phyloP scores from a whole-genome alignment of 2,797 vertebrate species.

The Pipistrellus nathusii region DNA sequence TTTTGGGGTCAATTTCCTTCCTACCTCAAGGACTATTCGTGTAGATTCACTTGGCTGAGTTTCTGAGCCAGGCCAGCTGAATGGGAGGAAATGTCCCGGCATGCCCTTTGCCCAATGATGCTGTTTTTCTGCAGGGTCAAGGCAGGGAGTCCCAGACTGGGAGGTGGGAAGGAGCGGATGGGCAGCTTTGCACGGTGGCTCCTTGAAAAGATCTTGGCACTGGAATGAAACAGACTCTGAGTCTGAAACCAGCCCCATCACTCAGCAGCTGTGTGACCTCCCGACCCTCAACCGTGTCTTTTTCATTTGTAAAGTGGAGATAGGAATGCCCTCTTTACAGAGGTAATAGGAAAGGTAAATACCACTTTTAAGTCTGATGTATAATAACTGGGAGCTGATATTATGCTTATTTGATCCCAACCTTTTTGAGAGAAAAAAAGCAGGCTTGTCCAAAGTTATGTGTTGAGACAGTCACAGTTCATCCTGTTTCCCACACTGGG shows the following conservation, averaged over 20 bases:
- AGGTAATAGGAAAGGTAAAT: constrained; percentile 5
- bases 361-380: background rate
- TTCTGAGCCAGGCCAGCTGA: constrained; percentile 48
- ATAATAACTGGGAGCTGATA: background rate
- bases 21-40: constrained; percentile 7
- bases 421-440: background rate
- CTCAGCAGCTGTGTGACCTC: background rate
- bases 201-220: background rate
- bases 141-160: background rate
- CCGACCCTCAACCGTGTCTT: background rate
- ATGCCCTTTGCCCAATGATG: background rate
- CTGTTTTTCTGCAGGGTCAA: constrained; percentile 18
- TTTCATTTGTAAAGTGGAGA: constrained; percentile 13
- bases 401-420: background rate
- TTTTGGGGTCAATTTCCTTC: constrained; percentile 43
- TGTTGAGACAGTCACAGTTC: background rate
- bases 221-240: background rate
- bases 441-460: background rate
- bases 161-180: background rate
- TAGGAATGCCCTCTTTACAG: constrained; percentile 32
- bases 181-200: background rate
- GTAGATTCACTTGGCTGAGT: background rate
- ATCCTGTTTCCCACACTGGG: background rate
- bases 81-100: constrained; percentile 50
- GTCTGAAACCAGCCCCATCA: background rate